A percentile compares a stretch with the other conserved stretches of the same genome.
phyloP scores from a whole-genome alignment of 2,888 invertebrate genomes.

The Pheosia tremula region DNA sequence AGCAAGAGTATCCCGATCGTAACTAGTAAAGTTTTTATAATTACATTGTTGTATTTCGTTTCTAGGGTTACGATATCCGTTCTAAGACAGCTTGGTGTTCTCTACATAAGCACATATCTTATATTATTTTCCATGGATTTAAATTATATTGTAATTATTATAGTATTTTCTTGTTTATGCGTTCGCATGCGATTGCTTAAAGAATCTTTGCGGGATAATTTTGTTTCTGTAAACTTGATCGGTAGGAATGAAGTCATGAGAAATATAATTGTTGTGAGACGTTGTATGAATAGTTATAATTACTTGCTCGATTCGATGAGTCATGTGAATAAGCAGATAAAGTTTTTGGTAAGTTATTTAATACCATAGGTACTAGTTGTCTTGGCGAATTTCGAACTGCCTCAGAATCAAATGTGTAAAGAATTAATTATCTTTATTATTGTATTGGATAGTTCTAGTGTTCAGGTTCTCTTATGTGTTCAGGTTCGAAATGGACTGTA shows the following conservation, averaged over 20 bases:
- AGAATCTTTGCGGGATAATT: conserved; percentile 2
- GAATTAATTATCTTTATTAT: too few relatives aligned
- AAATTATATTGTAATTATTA: not conserved
- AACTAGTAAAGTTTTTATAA: too few relatives aligned
- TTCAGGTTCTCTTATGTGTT: too few relatives aligned
- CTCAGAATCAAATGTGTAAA: too few relatives aligned
- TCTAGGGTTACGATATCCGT: too few relatives aligned
- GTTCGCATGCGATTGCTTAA: conserved; percentile 7
- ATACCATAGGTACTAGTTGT: too few relatives aligned
- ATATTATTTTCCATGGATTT: not conserved
- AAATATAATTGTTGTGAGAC: conserved; percentile 4
- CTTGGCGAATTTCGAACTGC: too few relatives aligned
- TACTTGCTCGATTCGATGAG: conserved; percentile 6
- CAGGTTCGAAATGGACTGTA: too few relatives aligned
- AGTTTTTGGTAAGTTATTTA: too few relatives aligned
- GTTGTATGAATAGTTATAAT: conserved; percentile 9
- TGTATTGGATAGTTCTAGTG: too few relatives aligned
- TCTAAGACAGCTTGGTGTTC: not conserved
- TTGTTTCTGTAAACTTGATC: conserved; percentile 7
- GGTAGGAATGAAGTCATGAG: not conserved
- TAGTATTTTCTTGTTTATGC: conserved; percentile 3
- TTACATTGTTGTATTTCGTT: too few relatives aligned
- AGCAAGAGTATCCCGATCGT: not conserved
- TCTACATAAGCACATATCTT: not conserved
- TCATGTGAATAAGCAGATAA: too few relatives aligned